Evolutionary conservation across 2,113 vertebrate genomes (phyloP).

Genomic region (Holacanthus passer): DNA sequence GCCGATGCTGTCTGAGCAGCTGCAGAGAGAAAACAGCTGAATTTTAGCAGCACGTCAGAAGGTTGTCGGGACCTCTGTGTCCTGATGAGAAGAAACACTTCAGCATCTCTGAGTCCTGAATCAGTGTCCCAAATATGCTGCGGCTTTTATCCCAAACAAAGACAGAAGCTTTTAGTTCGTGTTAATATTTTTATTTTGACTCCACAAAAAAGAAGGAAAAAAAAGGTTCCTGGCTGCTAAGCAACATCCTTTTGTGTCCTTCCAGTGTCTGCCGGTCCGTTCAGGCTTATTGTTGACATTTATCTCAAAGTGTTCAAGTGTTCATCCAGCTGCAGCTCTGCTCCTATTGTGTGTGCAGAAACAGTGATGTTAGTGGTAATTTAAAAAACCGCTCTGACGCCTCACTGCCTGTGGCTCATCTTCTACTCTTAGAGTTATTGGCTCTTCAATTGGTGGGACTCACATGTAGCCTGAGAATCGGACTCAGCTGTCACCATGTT

Average conservation of each 20-base stretch:
- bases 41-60: not conserved
- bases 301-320: not conserved
- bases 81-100: not conserved
- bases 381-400: too few relatives aligned
- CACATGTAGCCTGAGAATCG: too few relatives aligned
- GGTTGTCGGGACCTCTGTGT: too few relatives aligned
- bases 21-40: not conserved
- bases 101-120: not conserved
- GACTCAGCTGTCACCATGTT: too few relatives aligned
- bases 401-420: not conserved
- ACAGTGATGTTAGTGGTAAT: too few relatives aligned
- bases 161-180: not conserved
- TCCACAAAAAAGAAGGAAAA: not conserved
- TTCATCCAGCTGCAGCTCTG: not conserved
- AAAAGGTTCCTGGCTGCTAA: slow-evolving; percentile 9
- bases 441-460: too few relatives aligned
- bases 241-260: slow-evolving; percentile 20
- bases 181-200: not conserved
- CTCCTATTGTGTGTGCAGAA: not conserved
- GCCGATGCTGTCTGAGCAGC: not conserved
- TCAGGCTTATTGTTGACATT: slow-evolving; percentile 21
- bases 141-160: not conserved
- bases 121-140: not conserved
- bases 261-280: not conserved
- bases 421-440: too few relatives aligned